Conservation (phyloP, 2,797 vertebrate genomes). For the Halcyon badia region DNA sequence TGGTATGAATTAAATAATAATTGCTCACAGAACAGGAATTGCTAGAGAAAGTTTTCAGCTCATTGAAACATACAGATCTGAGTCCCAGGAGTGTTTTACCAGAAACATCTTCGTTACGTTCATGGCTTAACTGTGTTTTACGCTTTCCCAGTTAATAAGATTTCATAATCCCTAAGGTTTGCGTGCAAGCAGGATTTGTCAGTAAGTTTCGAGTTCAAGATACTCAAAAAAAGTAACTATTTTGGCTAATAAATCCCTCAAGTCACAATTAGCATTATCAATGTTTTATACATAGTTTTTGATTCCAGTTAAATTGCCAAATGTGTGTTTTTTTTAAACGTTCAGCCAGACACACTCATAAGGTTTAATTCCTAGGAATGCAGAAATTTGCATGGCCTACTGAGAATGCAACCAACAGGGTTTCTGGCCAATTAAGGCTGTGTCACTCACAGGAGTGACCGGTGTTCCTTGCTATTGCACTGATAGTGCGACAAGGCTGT, state of each 20-base stretch:
- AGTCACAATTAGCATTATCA: conserved; percentile 75
- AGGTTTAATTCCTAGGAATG: neutral
- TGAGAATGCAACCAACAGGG: neutral
- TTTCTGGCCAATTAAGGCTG: neutral
- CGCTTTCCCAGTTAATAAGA: conserved; percentile 61
- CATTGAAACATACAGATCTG: conserved; percentile 42
- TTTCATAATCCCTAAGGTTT: conserved; percentile 69
- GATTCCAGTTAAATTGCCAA: conserved; percentile 39
- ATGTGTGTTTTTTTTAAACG: neutral
- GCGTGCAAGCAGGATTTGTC: conserved; percentile 56
- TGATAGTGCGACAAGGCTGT: neutral
- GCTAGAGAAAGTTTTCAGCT: conserved; percentile 21
- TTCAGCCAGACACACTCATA: neutral
- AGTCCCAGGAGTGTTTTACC: conserved; percentile 47
- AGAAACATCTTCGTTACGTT: conserved; percentile 39
- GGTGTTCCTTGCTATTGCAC: neutral
- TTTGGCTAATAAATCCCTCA: conserved; percentile 73
- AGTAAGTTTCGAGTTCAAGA: conserved; percentile 45
- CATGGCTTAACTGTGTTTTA: conserved; percentile 45
- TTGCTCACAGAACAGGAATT: conserved; percentile 21
- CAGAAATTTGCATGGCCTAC: neutral
- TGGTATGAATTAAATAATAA: conserved; percentile 66
- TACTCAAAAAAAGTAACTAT: conserved; percentile 35
- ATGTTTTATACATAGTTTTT: conserved; percentile 62
- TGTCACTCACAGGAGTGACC: neutral